Base-by-base conservation (phyloP, 37 sponge, comb jelly and placozoan genomes). In the Tethya wilhelma region DNA sequence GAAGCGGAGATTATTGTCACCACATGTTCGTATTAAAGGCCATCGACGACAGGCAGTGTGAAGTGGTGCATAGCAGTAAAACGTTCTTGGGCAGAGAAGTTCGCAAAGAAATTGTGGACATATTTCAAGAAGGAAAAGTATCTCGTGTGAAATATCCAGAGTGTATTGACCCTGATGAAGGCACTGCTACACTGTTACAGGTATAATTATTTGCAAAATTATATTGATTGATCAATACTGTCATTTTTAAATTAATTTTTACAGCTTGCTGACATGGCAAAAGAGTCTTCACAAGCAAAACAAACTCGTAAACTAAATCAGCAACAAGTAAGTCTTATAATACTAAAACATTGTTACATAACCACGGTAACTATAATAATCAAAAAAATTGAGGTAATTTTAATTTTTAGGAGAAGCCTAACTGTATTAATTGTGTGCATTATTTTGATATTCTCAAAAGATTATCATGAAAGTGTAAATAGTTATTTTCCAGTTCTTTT, bases 131-230 rank as follows among this genome's bases (percentile, higher is more conserved):
- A 64, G 66, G 66, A 19, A 5, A 64, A 19, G 32, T 64, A 4
- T 64, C 31, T 64, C 66, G 36, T 30, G 4, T 64, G 31, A 64
- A 64, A 34, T 64, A 64, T 64, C 31, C 66, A 19, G 66, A 64
- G 34, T 34, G 66, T 30, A 4, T 5, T 64, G 34, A 64, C 7
- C 66, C 66, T 33, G 66, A 64, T 19, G 4, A 31, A 29, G 66
- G 66, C 31, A 5, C 32, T 33, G 66, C 26, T 4, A 19, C 26
- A 19, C 66, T 64, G 36, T 19, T n/a, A 34, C 26, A 60, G 28
- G 66, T 64, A 49, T 19, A 49, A 9, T 19, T 49, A 14, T n/a
- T n/a, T n/a, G n/a, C n/a, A n/a, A n/a, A n/a, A n/a, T n/a, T n/a
- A n/a, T n/a, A n/a, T n/a, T n/a, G n/a, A n/a, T n/a, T n/a, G n/a